These are phyloP conservation scores for Brachypalpus laphriformis DNA, from an alignment of 2,888 invertebrate genomes.

Conservation along the genomic window DNA sequence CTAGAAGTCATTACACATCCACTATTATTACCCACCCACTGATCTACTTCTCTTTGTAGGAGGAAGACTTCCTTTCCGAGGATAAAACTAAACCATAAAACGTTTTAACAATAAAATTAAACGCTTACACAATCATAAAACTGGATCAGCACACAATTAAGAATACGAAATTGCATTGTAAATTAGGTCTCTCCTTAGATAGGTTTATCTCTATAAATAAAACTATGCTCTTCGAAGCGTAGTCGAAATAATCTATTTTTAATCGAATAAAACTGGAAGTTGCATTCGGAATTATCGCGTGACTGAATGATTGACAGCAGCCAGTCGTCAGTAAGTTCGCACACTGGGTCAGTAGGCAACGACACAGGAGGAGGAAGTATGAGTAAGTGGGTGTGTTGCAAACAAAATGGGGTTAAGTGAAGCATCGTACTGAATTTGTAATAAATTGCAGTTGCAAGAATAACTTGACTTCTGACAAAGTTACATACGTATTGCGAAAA, in stretches of 20 bases:
- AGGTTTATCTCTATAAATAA: constrained; percentile 45
- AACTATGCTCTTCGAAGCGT: constrained; percentile 45
- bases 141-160: constrained; percentile 35
- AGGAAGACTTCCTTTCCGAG: background rate
- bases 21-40: background rate
- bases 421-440: constrained; percentile 26
- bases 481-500: background rate
- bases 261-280: constrained; percentile 63
- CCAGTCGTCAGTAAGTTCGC: constrained; percentile 22
- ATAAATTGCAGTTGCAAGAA: background rate
- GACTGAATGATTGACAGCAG: constrained; percentile 50
- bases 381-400: constrained; percentile 62
- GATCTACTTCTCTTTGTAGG: background rate
- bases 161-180: constrained; percentile 57
- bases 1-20: background rate
- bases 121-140: constrained; percentile 36
- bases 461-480: background rate
- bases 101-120: constrained; percentile 10
- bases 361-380: constrained; percentile 53
- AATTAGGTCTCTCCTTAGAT: constrained; percentile 52
- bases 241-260: constrained; percentile 68
- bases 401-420: constrained; percentile 63
- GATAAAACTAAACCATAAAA: background rate
- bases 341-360: constrained; percentile 63
- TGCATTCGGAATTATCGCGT: constrained; percentile 66